These are phyloP conservation scores for Oxycera nigricornis DNA, from an alignment of 2,888 invertebrate species.

Conservation along the genomic window DNA sequence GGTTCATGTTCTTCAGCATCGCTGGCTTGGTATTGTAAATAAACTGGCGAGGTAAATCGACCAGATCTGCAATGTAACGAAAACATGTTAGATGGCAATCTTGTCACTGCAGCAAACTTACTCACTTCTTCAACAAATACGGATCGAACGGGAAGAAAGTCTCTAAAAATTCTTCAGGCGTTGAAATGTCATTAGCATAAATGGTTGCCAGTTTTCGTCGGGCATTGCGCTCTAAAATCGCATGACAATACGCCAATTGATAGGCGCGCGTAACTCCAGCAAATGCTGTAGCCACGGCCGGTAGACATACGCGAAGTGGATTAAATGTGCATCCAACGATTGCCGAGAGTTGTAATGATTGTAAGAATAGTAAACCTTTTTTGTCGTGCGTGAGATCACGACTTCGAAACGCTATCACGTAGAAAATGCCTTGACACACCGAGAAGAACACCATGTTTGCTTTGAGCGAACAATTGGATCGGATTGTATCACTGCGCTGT, in stretches of 20 bases:
- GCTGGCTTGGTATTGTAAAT: slow-evolving; percentile 64
- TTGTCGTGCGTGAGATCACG: slow-evolving; percentile 78
- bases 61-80: slow-evolving; percentile 57
- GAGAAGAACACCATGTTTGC: slow-evolving; percentile 90
- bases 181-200: slow-evolving; percentile 65
- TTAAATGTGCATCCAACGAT: slow-evolving; percentile 87
- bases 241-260: slow-evolving; percentile 91
- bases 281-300: slow-evolving; percentile 80
- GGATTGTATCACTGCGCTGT: slow-evolving; percentile 56
- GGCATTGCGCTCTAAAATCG: slow-evolving; percentile 85
- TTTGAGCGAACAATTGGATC: slow-evolving; percentile 65
- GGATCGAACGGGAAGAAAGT: slow-evolving; percentile 93
- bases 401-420: slow-evolving; percentile 88
- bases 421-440: slow-evolving; percentile 91
- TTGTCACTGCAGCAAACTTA: slow-evolving; percentile 54
- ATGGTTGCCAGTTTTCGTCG: slow-evolving; percentile 68
- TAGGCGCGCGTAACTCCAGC: slow-evolving; percentile 81
- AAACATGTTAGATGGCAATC: background rate
- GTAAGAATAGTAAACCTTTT: slow-evolving; percentile 81
- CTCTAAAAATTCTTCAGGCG: slow-evolving; percentile 63
- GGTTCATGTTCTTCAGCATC: slow-evolving; percentile 50
- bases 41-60: slow-evolving; percentile 61
- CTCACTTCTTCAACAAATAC: slow-evolving; percentile 71
- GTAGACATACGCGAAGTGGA: slow-evolving; percentile 83
- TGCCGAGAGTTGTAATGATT: slow-evolving; percentile 82